Base-by-base conservation (phyloP, 1,140 invertebrate genomes). In the Drosophila trapezifrons region DNA sequence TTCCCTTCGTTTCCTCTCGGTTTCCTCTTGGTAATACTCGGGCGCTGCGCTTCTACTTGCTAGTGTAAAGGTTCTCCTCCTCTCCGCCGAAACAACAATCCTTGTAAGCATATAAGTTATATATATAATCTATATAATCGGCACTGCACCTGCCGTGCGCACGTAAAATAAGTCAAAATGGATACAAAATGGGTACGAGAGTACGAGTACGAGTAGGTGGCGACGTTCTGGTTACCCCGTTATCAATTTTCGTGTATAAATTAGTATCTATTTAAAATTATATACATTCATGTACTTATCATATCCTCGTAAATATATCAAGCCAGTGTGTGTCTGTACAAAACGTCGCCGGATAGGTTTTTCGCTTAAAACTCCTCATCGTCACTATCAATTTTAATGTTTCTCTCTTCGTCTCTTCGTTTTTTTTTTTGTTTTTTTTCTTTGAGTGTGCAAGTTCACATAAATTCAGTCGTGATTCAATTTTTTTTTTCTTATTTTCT, bases 381-480 rank as follows among this genome's bases (percentile, higher is more conserved):
- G 2, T 47, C 62, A 42, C 57, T 27, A 55, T 59, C 55, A 42
- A 47, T 58, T 54, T 38, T n/a, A 17, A 52, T n/a, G 18, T 40
- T 13, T 13, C 12, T 10, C 10, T 20, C 17, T 0, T 18, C 6
- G 1, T 25, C 15, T 0, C 7, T 12, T 47, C 7, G 2, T 66
- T 55, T 76, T n/a, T n/a, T n/a, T n/a, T n/a, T n/a, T n/a, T n/a
- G n/a, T n/a, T 27, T 42, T 46, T 52, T 38, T 65, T 59, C 43
- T 79, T 87, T 76, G 74, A 82, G 79, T 86, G 83, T 86, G 82
- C 82, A 76, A 79, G 52, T 85, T 86, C 71, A 87, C 84, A 87
- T 80, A 89, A 87, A 87, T 87, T 87, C 83, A 87, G 83, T 87
- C 83, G 83, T 87, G 80, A 87, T 87, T 83, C 70, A 87, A 76